These are phyloP conservation scores for Arvicanthis niloticus DNA, from an alignment of 2,113 vertebrate species.

Conservation along the genomic window DNA sequence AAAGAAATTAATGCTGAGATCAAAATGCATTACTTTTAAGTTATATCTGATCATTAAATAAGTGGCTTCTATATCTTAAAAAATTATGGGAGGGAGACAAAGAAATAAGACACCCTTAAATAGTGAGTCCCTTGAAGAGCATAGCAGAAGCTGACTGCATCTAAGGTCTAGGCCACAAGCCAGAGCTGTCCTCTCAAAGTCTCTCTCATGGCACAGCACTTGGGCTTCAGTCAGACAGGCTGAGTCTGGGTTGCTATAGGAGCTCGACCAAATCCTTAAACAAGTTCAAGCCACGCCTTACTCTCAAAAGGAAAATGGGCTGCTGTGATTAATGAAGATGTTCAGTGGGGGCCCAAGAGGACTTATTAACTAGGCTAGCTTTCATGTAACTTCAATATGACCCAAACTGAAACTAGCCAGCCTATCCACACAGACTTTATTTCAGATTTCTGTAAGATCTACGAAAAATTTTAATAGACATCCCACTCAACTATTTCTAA, in stretches of 20 bases:
- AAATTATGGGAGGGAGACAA: neutral
- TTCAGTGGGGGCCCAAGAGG: constrained; percentile 2
- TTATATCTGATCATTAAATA: constrained; percentile 40
- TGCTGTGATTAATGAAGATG: constrained; percentile 17
- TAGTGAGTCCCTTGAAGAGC: neutral
- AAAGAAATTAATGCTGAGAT: constrained; percentile 52
- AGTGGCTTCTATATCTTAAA: constrained; percentile 3
- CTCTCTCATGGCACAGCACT: neutral
- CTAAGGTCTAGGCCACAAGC: neutral
- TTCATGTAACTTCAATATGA: constrained; percentile 20
- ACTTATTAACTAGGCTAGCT: neutral
- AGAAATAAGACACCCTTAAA: constrained; percentile 19
- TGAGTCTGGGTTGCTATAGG: neutral
- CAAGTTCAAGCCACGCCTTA: constrained; percentile 17
- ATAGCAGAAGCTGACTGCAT: constrained; percentile 2
- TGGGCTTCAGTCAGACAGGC: neutral
- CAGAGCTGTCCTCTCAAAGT: constrained; percentile 13
- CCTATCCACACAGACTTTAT: neutral
- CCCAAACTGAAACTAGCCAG: constrained; percentile 11
- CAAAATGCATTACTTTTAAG: constrained; percentile 18
- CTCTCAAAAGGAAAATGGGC: neutral
- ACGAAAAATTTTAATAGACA: neutral
- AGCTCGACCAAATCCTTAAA: constrained; percentile 32
- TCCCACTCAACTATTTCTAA: constrained; percentile 22
- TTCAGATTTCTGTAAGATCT: neutral